A percentile compares a stretch with the other conserved stretches of the same genome.
phyloP scores from a whole-genome alignment of 2,113 vertebrate species.

The Mystacornis crossleyi region DNA sequence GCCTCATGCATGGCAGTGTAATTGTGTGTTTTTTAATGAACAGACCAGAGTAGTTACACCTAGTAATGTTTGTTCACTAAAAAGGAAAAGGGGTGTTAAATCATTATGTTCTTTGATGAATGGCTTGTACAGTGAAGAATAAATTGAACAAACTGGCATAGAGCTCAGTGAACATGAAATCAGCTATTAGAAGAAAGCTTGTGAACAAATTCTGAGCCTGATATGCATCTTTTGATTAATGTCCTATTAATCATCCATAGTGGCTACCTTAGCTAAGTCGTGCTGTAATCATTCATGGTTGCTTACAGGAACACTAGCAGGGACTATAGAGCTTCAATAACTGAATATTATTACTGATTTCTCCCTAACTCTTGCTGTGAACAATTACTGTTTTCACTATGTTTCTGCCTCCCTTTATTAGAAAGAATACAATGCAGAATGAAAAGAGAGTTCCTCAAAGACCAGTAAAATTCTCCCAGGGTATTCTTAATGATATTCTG shows the following conservation, averaged over 20 bases:
- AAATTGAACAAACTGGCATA: slow-evolving; percentile 89
- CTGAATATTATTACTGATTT: slow-evolving; percentile 80
- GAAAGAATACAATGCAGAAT: slow-evolving; percentile 73
- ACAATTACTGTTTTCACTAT: slow-evolving; percentile 77
- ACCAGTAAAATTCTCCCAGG: slow-evolving; percentile 64
- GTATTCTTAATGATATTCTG: slow-evolving; percentile 75
- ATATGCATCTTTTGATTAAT: slow-evolving; percentile 97
- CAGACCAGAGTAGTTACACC: slow-evolving; percentile 71
- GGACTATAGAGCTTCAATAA: slow-evolving; percentile 69
- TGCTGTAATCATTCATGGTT: slow-evolving; percentile 84
- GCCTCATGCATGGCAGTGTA: slow-evolving; percentile 6
- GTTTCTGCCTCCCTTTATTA: slow-evolving; percentile 76
- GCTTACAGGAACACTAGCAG: slow-evolving; percentile 76
- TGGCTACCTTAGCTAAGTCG: slow-evolving; percentile 83
- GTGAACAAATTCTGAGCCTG: slow-evolving; percentile 90
- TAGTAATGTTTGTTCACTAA: slow-evolving; percentile 74
- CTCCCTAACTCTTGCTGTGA: slow-evolving; percentile 74
- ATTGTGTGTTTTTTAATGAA: slow-evolving; percentile 73
- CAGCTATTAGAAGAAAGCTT: slow-evolving; percentile 89
- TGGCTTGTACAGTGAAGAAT: slow-evolving; percentile 86
- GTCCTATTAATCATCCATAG: slow-evolving; percentile 87
- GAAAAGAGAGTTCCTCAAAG: slow-evolving; percentile 73
- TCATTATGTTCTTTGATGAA: slow-evolving; percentile 87
- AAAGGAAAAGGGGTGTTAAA: slow-evolving; percentile 73
- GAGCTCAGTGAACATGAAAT: slow-evolving; percentile 90